Conservation (phyloP, 2,888 invertebrate species). For the Eugnorisma glareosa region DNA sequence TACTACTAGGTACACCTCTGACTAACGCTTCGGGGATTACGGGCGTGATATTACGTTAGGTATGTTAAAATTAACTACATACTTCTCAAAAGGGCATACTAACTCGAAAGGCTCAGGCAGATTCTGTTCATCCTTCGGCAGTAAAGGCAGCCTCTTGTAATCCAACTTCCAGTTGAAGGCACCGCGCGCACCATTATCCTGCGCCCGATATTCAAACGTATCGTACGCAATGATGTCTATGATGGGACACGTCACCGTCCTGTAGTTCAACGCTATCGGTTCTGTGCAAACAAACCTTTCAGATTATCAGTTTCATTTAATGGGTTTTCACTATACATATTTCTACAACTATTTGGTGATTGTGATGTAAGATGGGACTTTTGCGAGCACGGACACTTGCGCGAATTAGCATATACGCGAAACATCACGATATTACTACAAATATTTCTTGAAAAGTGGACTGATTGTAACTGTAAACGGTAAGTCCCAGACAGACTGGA, state of each 20-base stretch:
- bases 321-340: neutral
- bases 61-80: no score
- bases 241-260: conserved; percentile 97
- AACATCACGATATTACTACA: no score
- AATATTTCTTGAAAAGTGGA: no score
- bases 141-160: conserved; percentile 97
- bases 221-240: conserved; percentile 97
- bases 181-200: conserved; percentile 98
- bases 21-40: no score
- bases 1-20: no score
- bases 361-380: neutral
- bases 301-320: conserved; percentile 20
- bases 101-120: conserved; percentile 96
- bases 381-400: neutral
- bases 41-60: no score
- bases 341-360: conserved; percentile 16
- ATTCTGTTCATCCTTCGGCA: conserved; percentile 92
- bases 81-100: conserved; percentile 68
- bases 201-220: conserved; percentile 97
- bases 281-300: conserved; percentile 87
- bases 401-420: no score
- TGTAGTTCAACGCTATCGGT: conserved; percentile 96
- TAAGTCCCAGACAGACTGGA: no score
- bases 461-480: no score
- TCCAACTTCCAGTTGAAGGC: conserved; percentile 99